Evolutionary conservation across 2,888 invertebrate genomes (phyloP), one percentile per base, ranked within the genome.

Genomic region (Hyalella azteca): DNA sequence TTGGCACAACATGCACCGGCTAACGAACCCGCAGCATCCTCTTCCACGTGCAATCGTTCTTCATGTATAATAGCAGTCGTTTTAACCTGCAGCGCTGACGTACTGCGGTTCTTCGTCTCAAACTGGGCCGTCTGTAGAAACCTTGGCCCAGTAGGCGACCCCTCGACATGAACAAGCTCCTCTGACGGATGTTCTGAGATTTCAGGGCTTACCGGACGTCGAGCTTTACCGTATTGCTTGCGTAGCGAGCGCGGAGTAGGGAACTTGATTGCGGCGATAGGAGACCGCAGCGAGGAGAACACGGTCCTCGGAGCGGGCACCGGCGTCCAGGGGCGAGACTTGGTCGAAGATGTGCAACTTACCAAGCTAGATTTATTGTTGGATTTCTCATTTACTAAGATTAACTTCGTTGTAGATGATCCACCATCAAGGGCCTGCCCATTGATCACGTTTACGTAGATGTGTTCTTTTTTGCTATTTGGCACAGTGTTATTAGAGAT

Each of bases 51-150:
- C 5, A 2, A 26, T 2, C 19, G 26, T 26, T 54, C 54, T 13
- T 32, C 66, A n/a, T 66, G 66, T 29, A 66, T 36, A 36, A 66
- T 32, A 19, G 66, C 66, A 9, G 66, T 66, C 32, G 66, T 66
- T 66, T 66, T 66, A 19, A 66, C 19, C 11, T 66, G 9, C 19
- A 19, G 7, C 13, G 29, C 36, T 45, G 45, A 45, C 45, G 7
- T 15, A 45, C 15, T 15, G 45, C 45, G n/a, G n/a, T n/a, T n/a
- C n/a, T n/a, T n/a, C n/a, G n/a, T n/a, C n/a, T n/a, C n/a, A n/a
- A n/a, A n/a, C n/a, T n/a, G n/a, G n/a, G n/a, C n/a, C n/a, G n/a
- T n/a, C n/a, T n/a, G n/a, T n/a, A n/a, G n/a, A n/a, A n/a, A n/a
- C n/a, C n/a, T n/a, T n/a, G n/a, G n/a, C n/a, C n/a, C n/a, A n/a